Percentiles rank a stretch among this genome's conserved stretches.
Conservation (phyloP, 2,888 invertebrate genomes). For the Drosophila helvetica region DNA sequence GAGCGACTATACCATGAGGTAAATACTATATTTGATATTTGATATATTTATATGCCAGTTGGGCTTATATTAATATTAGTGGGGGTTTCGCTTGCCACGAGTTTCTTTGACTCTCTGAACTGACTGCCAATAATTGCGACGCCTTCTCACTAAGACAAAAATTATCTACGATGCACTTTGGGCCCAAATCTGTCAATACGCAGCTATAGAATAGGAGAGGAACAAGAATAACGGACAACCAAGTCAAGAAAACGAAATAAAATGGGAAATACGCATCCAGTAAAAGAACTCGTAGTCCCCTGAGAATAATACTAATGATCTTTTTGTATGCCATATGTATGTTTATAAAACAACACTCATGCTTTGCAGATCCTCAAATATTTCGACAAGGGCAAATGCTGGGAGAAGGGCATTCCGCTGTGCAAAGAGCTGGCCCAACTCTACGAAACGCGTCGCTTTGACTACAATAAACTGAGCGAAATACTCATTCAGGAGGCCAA, state of each 20-base stretch:
- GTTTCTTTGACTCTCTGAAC: too few relatives aligned
- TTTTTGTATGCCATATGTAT: neutral
- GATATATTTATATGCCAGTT: neutral
- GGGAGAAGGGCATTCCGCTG: conserved; percentile 97
- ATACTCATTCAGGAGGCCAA: conserved; percentile 93
- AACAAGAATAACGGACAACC: neutral
- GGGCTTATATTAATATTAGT: too few relatives aligned
- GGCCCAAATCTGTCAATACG: too few relatives aligned
- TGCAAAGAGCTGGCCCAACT: conserved; percentile 94
- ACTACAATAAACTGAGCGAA: conserved; percentile 94
- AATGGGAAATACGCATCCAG: too few relatives aligned
- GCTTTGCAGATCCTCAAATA: conserved; percentile 90
- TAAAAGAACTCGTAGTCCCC: too few relatives aligned
- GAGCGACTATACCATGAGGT: conserved; percentile 91
- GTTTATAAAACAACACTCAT: neutral
- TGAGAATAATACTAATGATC: neutral
- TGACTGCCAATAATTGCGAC: too few relatives aligned
- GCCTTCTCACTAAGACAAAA: too few relatives aligned
- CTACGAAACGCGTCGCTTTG: conserved; percentile 93
- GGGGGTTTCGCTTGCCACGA: too few relatives aligned
- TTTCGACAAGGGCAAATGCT: conserved; percentile 97
- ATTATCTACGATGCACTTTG: too few relatives aligned
- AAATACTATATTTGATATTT: neutral
- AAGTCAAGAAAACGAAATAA: neutral
- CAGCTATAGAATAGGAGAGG: too few relatives aligned